Evolutionary conservation across 2,888 invertebrate genomes (phyloP).

Genomic region (Brachypterus glaber): DNA sequence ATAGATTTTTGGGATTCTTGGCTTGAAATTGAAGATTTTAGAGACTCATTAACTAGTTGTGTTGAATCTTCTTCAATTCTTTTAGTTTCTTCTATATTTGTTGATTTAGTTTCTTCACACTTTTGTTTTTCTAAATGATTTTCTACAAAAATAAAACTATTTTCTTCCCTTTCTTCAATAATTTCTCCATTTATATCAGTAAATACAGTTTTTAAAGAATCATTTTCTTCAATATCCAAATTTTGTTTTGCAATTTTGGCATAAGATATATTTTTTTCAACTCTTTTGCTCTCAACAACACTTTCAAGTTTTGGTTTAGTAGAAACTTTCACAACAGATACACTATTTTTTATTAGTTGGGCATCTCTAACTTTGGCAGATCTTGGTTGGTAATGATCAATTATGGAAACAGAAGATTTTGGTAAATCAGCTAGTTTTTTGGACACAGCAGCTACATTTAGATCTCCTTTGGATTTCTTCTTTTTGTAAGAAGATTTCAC

Average conservation of each 20-base stretch:
- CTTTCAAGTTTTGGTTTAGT: constrained; percentile 13
- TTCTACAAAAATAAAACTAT: constrained; percentile 18
- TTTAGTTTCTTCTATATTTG: constrained; percentile 9
- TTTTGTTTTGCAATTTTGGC: constrained; percentile 21
- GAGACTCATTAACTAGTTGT: no score
- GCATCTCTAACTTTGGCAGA: no score
- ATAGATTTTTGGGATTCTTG: no score
- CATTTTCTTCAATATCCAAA: not conserved
- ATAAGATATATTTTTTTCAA: constrained; percentile 25
- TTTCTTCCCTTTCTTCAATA: constrained; percentile 9
- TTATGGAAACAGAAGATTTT: constrained; percentile 21
- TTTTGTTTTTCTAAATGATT: constrained; percentile 9
- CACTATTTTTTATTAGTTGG: no score
- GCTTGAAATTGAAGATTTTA: no score
- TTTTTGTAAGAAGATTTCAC: constrained; percentile 19
- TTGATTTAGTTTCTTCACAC: constrained; percentile 3
- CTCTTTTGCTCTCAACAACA: constrained; percentile 28
- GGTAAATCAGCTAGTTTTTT: constrained; percentile 15
- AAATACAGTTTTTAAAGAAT: not conserved
- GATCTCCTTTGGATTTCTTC: constrained; percentile 16
- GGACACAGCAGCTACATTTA: constrained; percentile 12
- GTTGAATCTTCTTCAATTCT: constrained; percentile 7
- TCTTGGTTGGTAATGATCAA: constrained; percentile 20
- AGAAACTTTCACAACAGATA: constrained; percentile 9
- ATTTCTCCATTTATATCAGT: not conserved